phyloP scores from a whole-genome alignment of 2,113 vertebrate species.

The Sterrhoptilus dennistouni region DNA sequence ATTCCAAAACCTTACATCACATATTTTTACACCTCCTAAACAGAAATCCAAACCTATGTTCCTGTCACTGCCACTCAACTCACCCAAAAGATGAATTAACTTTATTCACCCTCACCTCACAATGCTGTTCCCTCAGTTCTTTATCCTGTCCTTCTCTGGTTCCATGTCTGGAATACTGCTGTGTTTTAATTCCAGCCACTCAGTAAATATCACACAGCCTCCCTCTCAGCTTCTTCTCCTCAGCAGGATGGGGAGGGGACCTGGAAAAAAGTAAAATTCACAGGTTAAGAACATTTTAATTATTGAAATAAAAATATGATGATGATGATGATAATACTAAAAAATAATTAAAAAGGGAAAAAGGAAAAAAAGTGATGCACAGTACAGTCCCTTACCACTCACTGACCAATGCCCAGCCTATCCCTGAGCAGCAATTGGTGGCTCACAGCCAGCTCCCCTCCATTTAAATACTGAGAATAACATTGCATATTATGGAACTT shows the following conservation, averaged over 20 bases:
- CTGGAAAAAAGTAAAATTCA: neutral
- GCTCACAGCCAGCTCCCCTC: fast-evolving
- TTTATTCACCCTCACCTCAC: neutral
- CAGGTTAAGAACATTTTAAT: neutral
- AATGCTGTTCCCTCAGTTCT: neutral
- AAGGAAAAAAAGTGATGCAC: neutral
- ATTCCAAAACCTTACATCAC: neutral
- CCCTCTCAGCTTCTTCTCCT: no score
- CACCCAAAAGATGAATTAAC: neutral
- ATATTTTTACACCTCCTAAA: neutral
- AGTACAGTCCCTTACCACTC: neutral
- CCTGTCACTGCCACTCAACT: neutral
- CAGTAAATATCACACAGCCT: neutral
- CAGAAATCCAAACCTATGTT: neutral
- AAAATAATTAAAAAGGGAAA: neutral
- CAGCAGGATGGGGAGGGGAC: neutral
- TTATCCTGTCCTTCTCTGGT: neutral
- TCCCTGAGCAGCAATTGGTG: fast-evolving
- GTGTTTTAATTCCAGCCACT: neutral
- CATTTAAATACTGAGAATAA: neutral
- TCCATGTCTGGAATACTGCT: neutral
- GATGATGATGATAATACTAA: neutral
- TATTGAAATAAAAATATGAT: neutral
- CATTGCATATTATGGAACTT: neutral
- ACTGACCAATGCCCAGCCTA: neutral